These are phyloP conservation scores for Tetraodon nigroviridis DNA, from an alignment of 2,113 vertebrate species.

Conservation along the genomic window DNA sequence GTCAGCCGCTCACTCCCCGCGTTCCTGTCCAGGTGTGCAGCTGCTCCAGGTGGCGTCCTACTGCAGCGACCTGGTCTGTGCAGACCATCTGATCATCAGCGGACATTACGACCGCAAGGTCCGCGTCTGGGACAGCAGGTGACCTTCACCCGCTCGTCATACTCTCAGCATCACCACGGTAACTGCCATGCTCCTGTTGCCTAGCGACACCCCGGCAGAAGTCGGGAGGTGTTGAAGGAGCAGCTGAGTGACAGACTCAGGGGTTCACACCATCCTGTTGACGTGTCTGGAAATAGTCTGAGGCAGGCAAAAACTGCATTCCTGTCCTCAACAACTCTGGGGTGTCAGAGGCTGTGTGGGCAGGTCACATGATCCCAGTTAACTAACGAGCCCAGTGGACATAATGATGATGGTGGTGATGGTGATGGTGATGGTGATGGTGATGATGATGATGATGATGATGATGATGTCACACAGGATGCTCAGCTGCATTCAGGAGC, in stretches of 20 bases:
- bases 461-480: conserved; percentile 54
- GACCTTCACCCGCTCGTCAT: background rate
- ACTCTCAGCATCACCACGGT: background rate
- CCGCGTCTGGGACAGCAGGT: conserved; percentile 89
- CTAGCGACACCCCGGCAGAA: conserved; percentile 33
- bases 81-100: conserved; percentile 79
- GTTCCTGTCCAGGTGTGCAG: conserved; percentile 69
- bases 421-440: too few relatives aligned
- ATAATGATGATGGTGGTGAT: too few relatives aligned
- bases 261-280: too few relatives aligned
- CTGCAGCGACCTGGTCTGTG: conserved; percentile 85
- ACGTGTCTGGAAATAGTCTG: too few relatives aligned
- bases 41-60: conserved; percentile 75
- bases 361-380: background rate
- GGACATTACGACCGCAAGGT: conserved; percentile 84
- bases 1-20: background rate
- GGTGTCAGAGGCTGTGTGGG: background rate
- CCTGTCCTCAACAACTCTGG: too few relatives aligned
- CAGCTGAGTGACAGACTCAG: too few relatives aligned
- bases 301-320: too few relatives aligned
- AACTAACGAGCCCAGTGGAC: too few relatives aligned
- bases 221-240: too few relatives aligned
- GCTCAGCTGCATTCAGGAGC: conserved; percentile 71
- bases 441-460: background rate
- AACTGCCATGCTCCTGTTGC: conserved; percentile 28